These are phyloP conservation scores for Nephila pilipes DNA, from an alignment of 1,140 invertebrate genomes.

Conservation along the genomic window DNA sequence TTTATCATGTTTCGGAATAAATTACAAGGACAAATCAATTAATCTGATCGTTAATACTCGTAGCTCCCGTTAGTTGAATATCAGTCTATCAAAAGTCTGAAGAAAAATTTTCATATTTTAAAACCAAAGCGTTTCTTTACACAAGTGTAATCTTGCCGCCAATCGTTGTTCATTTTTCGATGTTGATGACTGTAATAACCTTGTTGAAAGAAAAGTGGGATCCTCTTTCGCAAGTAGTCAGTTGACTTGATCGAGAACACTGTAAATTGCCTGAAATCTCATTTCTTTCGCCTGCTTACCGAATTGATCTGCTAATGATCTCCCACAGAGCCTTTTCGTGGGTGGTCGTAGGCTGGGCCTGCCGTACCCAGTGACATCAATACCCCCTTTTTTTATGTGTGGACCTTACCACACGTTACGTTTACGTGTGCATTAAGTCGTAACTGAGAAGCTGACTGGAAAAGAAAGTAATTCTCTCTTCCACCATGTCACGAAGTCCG, in stretches of 20 bases:
- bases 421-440: background rate
- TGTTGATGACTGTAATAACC: no score
- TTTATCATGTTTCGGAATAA: no score
- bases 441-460: background rate
- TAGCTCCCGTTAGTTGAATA: no score
- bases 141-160: no score
- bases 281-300: background rate
- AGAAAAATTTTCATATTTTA: no score
- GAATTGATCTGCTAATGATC: background rate
- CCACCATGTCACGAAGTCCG: background rate
- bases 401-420: background rate
- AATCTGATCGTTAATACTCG: no score
- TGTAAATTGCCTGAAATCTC: background rate
- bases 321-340: background rate
- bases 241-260: background rate
- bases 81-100: no score
- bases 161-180: no score
- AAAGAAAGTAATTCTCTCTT: background rate
- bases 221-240: background rate
- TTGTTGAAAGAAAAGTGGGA: background rate
- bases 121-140: no score
- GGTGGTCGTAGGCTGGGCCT: background rate
- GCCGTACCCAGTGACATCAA: conserved; percentile 28
- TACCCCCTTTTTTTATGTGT: background rate
- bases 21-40: no score